Evolutionary conservation across 2,113 vertebrate species (phyloP), one percentile per base, ranked within the genome.

Genomic region (Brevimyrus niger): DNA sequence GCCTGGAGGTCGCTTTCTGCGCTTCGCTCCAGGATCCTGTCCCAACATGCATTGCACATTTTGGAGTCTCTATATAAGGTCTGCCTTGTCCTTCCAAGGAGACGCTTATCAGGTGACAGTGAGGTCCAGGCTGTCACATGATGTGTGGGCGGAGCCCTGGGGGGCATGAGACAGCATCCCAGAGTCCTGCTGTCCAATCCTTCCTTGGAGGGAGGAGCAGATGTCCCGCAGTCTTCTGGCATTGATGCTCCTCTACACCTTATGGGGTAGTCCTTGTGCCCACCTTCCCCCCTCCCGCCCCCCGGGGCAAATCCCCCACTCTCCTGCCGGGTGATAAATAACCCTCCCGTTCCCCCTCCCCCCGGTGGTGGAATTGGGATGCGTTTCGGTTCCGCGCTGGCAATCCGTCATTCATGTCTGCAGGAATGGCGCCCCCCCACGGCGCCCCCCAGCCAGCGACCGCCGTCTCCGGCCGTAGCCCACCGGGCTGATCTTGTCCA

Each of bases 391-490:
- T 91, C 92, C 93, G 91, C 91, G 89, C 90, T 92, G 92, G 94
- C 94, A 95, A 94, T 93, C 92, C 88, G 88, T 93, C 92, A 93
- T 92, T 91, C 91, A 95, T 94, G 93, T 94, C 91, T 93, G 15
- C 90, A 93, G 92, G 94, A 94, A 92, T 50, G 89, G 91, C 91
- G 90, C 61, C 89, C 87, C 35, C 21, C n/a, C 35, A 27, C 2
- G 87, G 9, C 55, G 87, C 7, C 21, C 38, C 53, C 88, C 76
- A 80, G 90, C 92, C 88, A 91, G 92, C 0, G 96, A 95, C 27
- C 98, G 96, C 89, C 98, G 96, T 89, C 97, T 93, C 48, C 98
- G 96, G 88, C 98, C 98, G 31, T 99, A 99, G 92, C 98, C 98
- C 27, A 95, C 94, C 0, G 97, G 95, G 89, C 97, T 97, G 92